These are phyloP conservation scores for Venustaconcha ellipsiformis DNA, from an alignment of 1,140 invertebrate genomes.

Conservation along the genomic window DNA sequence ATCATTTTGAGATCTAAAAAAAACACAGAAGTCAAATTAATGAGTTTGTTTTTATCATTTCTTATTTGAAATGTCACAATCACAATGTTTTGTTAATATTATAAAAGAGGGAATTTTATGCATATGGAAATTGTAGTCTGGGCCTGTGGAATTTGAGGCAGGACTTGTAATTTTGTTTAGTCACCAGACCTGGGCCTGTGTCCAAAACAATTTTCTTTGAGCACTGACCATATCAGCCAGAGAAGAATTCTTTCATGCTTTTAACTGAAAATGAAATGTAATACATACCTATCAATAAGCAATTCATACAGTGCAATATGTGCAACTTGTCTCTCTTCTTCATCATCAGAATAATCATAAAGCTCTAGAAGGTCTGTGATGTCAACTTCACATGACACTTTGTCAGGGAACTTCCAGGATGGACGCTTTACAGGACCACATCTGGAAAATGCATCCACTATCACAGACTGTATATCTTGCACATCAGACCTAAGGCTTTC, in stretches of 20 bases:
- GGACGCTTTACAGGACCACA: conserved; percentile 52
- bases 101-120: not conserved
- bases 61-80: no score
- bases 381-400: conserved; percentile 60
- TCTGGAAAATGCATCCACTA: conserved; percentile 59
- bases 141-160: not conserved
- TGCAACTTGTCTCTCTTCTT: conserved; percentile 64
- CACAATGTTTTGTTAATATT: no score
- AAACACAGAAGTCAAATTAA: no score
- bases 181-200: no score
- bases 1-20: no score
- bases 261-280: not conserved
- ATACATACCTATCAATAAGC: conserved; percentile 65
- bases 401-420: conserved; percentile 69
- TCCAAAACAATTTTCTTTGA: no score
- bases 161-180: no score
- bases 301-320: conserved; percentile 67
- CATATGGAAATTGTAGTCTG: not conserved
- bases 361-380: conserved; percentile 63
- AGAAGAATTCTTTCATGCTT: no score
- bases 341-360: conserved; percentile 56
- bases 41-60: no score
- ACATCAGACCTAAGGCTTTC: conserved; percentile 65
- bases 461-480: conserved; percentile 60
- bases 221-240: no score